These are phyloP conservation scores for Aphrophora alni DNA, from an alignment of 2,888 invertebrate species.

Conservation along the genomic window DNA sequence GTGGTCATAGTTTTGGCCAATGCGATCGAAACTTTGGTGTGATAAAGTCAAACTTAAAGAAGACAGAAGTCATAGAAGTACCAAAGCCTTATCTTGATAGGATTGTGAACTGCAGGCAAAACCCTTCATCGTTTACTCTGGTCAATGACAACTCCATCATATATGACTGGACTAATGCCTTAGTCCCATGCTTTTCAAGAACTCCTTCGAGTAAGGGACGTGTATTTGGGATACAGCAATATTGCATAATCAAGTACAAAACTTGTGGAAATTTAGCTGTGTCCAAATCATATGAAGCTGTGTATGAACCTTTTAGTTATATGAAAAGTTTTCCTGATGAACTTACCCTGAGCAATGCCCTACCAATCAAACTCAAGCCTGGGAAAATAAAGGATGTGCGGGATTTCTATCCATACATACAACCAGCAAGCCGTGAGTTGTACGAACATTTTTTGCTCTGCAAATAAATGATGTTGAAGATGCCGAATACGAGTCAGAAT, in stretches of 20 bases:
- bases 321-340: not conserved
- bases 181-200: not conserved
- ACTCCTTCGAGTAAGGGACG: not conserved
- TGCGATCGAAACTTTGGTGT: too few species aligned
- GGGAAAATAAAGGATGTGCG: conserved; percentile 22
- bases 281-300: not conserved
- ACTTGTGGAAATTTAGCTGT: not conserved
- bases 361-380: not conserved
- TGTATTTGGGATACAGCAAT: conserved; percentile 22
- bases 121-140: conserved; percentile 11
- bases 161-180: conserved; percentile 12
- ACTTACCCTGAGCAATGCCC: not conserved
- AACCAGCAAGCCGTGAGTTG: too few species aligned
- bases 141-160: not conserved
- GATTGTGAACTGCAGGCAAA: too few species aligned
- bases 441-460: too few species aligned
- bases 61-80: conserved; percentile 8
- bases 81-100: conserved; percentile 9
- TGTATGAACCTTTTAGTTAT: conserved; percentile 10
- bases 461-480: too few species aligned
- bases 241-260: not conserved
- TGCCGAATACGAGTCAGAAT: too few species aligned
- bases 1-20: too few species aligned
- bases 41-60: not conserved
- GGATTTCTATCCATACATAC: too few species aligned